A percentile compares a stretch with the other conserved stretches of the same genome.
Conservation (phyloP, 2,797 vertebrate genomes). For the Hydrocynus forskahlii region DNA sequence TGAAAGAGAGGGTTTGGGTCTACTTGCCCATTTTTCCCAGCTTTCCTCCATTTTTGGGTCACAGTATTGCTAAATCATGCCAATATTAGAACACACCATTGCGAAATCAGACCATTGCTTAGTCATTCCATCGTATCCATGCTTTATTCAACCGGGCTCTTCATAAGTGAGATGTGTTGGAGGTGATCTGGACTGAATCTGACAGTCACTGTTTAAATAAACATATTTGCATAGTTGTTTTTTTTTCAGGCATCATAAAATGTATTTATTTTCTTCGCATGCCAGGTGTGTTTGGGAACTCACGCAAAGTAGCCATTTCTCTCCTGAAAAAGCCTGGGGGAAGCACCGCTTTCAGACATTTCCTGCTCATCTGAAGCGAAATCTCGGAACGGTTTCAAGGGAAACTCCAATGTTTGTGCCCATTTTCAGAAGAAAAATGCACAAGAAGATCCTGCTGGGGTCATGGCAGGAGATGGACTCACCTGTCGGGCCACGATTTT, state of each 20-base stretch:
- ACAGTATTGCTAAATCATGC: neutral
- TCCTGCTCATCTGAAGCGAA: constrained; percentile 5
- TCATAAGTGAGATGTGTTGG: no score
- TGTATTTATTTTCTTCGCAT: neutral
- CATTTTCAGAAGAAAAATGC: neutral
- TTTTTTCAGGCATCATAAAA: neutral
- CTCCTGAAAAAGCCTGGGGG: neutral
- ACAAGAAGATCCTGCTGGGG: no score
- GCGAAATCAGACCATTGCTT: neutral
- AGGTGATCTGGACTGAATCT: no score
- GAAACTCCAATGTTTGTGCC: neutral
- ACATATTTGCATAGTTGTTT: neutral
- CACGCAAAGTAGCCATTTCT: neutral
- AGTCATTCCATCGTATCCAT: neutral
- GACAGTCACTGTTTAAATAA: no score
- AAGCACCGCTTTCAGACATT: neutral
- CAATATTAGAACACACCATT: neutral
- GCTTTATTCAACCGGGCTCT: neutral
- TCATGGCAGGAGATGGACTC: neutral
- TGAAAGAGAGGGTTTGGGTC: no score
- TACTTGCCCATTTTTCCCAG: no score
- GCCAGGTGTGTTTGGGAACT: constrained; percentile 5
- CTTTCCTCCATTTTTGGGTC: no score
- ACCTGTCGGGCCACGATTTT: neutral
- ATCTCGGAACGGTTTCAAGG: neutral